phyloP scores from a whole-genome alignment of 2,888 invertebrate species.

The Mechanitis mazaeus region DNA sequence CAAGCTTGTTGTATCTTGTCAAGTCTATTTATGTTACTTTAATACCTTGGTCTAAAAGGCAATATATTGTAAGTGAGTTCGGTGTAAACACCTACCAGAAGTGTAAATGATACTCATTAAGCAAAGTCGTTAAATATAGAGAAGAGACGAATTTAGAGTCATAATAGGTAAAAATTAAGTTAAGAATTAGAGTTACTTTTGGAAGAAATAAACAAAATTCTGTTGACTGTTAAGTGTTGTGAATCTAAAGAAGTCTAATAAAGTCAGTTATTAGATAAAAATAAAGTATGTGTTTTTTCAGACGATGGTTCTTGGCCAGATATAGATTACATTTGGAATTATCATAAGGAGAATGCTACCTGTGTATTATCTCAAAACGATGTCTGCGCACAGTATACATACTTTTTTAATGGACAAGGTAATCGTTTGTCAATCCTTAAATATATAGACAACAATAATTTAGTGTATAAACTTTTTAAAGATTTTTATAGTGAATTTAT shows the following conservation, averaged over 20 bases:
- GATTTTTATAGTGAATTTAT: slow-evolving; percentile 6
- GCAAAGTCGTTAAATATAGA: too few relatives aligned
- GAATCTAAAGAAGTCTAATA: too few relatives aligned
- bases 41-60: too few relatives aligned
- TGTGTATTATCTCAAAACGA: slow-evolving; percentile 78
- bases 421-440: slow-evolving; percentile 26
- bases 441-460: background rate
- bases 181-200: too few relatives aligned
- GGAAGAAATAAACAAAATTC: too few relatives aligned
- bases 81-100: too few relatives aligned
- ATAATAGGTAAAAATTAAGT: too few relatives aligned
- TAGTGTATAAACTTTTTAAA: background rate
- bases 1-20: background rate
- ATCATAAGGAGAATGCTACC: slow-evolving; percentile 68
- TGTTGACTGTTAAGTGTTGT: too few relatives aligned
- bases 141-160: too few relatives aligned
- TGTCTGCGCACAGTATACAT: slow-evolving; percentile 80
- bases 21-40: too few relatives aligned
- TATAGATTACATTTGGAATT: slow-evolving; percentile 77
- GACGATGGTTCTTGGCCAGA: slow-evolving; percentile 80
- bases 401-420: slow-evolving; percentile 79
- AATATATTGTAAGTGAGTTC: too few relatives aligned
- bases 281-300: slow-evolving; percentile 36
- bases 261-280: too few relatives aligned
- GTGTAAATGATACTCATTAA: background rate